These are phyloP conservation scores for Argynnis bischoffii DNA, from an alignment of 2,888 invertebrate genomes.

Conservation along the genomic window DNA sequence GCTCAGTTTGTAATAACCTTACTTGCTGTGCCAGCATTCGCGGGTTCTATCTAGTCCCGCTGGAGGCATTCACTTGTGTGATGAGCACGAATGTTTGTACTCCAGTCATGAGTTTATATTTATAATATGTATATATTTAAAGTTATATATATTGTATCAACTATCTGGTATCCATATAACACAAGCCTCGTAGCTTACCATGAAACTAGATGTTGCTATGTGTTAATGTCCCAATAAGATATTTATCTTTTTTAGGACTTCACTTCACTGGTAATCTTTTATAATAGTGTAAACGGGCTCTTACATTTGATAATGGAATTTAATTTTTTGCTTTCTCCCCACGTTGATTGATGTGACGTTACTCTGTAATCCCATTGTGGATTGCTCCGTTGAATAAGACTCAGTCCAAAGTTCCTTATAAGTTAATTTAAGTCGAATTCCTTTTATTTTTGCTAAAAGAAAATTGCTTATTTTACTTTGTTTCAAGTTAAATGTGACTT, in stretches of 20 bases:
- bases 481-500: slow-evolving; percentile 30
- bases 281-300: slow-evolving; percentile 29
- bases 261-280: neutral
- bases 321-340: slow-evolving; percentile 40
- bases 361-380: slow-evolving; percentile 41
- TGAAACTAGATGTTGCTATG: too few relatives aligned
- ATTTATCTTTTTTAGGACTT: too few relatives aligned
- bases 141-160: too few relatives aligned
- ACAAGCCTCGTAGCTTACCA: too few relatives aligned
- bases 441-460: slow-evolving; percentile 36
- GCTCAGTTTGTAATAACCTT: neutral
- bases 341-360: slow-evolving; percentile 42
- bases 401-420: slow-evolving; percentile 39
- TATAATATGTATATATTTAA: too few relatives aligned
- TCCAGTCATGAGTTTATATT: too few relatives aligned
- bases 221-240: too few relatives aligned
- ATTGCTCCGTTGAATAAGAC: slow-evolving; percentile 36
- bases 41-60: too few relatives aligned
- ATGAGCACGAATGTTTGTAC: too few relatives aligned
- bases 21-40: too few relatives aligned
- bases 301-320: slow-evolving; percentile 40
- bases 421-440: slow-evolving; percentile 40
- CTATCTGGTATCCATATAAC: too few relatives aligned
- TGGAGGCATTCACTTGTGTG: too few relatives aligned
- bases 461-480: slow-evolving; percentile 39